Percentiles rank a stretch among this genome's conserved stretches.
These are phyloP conservation scores for Anseranas semipalmata DNA, from an alignment of 2,113 vertebrate genomes.

Conservation along the genomic window DNA sequence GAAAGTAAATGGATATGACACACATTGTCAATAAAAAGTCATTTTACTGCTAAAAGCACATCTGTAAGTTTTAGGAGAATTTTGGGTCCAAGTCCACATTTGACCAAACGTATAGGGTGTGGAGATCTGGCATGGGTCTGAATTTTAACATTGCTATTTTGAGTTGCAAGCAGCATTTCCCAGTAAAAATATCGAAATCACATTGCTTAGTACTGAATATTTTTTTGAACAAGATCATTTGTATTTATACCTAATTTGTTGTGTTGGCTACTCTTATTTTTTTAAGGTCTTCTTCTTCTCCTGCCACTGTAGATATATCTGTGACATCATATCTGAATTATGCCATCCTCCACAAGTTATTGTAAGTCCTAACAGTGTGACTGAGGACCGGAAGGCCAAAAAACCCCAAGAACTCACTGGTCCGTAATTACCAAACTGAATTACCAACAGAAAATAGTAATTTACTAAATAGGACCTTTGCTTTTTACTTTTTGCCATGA, in stretches of 20 bases:
- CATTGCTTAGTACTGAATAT: background rate
- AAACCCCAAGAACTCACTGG: background rate
- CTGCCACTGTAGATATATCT: background rate
- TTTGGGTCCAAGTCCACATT: background rate
- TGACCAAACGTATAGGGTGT: background rate
- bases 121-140: background rate
- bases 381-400: background rate
- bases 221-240: background rate
- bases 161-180: background rate
- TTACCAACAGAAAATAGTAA: background rate
- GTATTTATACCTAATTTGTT: background rate
- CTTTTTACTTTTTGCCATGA: background rate
- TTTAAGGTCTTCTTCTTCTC: background rate
- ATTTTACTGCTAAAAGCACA: background rate
- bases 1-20: conserved; percentile 21
- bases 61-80: background rate
- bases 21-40: conserved; percentile 21
- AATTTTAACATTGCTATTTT: background rate
- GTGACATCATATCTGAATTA: background rate
- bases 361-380: background rate
- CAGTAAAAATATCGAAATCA: background rate
- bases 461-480: background rate
- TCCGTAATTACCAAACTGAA: background rate
- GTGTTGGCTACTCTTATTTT: background rate
- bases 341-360: background rate